Conservation (phyloP, 1,140 invertebrate species). For the Ditylenchus dipsaci region DNA sequence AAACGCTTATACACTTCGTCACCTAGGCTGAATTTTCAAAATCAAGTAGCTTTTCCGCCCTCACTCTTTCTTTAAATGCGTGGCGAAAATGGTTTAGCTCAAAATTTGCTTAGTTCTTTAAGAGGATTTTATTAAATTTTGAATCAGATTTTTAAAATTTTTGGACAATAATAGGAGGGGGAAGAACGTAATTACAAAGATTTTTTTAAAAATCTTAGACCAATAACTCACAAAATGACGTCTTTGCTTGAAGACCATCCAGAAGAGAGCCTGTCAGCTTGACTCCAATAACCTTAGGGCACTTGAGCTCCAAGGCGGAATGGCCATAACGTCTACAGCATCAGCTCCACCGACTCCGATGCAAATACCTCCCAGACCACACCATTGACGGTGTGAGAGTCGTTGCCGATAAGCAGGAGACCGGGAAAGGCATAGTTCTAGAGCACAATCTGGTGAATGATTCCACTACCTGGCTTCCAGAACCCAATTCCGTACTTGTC, state of each 20-base stretch:
- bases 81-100: too few species aligned
- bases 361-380: conserved; percentile 91
- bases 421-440: conserved; percentile 99
- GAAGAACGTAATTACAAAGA: too few species aligned
- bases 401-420: conserved; percentile 88
- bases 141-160: too few species aligned
- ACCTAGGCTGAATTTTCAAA: too few species aligned
- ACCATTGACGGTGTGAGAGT: conserved; percentile 98
- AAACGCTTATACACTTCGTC: too few species aligned
- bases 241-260: conserved; percentile 97
- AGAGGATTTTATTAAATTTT: too few species aligned
- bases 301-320: conserved; percentile 96
- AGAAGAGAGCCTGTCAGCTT: conserved; percentile 86
- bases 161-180: too few species aligned
- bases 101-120: too few species aligned
- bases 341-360: conserved; percentile 99
- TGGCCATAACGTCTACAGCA: conserved; percentile 99
- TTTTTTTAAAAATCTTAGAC: too few species aligned
- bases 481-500: conserved; percentile 98
- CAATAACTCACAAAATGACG: conserved; percentile 90
- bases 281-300: conserved; percentile 94
- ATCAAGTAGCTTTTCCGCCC: too few species aligned
- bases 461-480: conserved; percentile 98
- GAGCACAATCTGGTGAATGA: conserved; percentile 97
- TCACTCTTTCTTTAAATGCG: too few species aligned